Base-by-base conservation (phyloP, 2,113 vertebrate genomes). In the Ammospiza caudacuta region DNA sequence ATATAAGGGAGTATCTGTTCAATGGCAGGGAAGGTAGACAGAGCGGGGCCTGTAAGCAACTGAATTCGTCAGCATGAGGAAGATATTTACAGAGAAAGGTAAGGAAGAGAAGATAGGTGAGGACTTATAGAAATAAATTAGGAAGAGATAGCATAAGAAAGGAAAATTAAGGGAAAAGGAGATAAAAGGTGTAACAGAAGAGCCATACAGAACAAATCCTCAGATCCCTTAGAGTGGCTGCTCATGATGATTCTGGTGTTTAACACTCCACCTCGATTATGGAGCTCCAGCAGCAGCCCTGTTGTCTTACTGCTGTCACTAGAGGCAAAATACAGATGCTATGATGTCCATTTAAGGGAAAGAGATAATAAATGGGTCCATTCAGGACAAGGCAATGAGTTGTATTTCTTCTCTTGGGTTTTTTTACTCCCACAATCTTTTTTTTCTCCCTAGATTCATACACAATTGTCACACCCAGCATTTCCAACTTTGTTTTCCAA, bases 101-200 rank as follows among this genome's bases (percentile, higher is more conserved):
- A 78, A 92, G 39, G 80, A 90, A 91, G 87, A 88, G 33, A 93
- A 83, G 80, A 77, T 10, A 70, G 64, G 5, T 57, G 12, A 92
- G n/a, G 46, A 59, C 5, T 89, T 82, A 92, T 68, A 54, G 82
- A 88, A 90, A 73, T 37, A 43, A 81, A 70, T 31, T 16, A 75
- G 57, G 58, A 94, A 94, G 73, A 89, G n/a, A 58, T 75, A 87
- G 33, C 54, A 68, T 10, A 80, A 78, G 69, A 90, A 85, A 84
- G 72, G 59, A 91, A 96, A 97, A 78, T 41, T 39, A 75, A 86
- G 62, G 20, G 10, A 75, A 76, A 5, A 62, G 24, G 25, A 87
- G 61, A 89, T 49, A 89, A 78, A 83, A 85, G 10, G 4, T 69
- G 4, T 55, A 52, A 81, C 25, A 83, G 61, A 76, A 55, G 59